Conservation (phyloP, 2,888 invertebrate species). For the Hartigia nigra region DNA sequence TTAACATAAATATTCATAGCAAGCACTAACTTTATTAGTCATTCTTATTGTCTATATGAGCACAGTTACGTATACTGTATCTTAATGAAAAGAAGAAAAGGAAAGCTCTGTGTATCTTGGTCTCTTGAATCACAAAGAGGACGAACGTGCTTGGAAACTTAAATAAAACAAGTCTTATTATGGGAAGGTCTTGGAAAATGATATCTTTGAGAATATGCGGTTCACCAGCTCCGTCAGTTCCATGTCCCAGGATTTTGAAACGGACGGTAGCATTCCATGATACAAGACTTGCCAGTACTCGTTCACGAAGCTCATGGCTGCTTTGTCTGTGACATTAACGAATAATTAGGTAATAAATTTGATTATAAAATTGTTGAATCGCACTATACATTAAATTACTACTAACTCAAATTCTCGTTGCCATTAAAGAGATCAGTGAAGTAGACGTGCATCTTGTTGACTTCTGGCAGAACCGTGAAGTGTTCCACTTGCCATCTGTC, state of each 20-base stretch:
- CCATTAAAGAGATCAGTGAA: slow-evolving; percentile 73
- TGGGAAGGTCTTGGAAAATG: slow-evolving; percentile 55
- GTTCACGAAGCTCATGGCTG: slow-evolving; percentile 70
- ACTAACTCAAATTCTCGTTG: slow-evolving; percentile 75
- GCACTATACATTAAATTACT: background rate
- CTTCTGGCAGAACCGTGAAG: slow-evolving; percentile 73
- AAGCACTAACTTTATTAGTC: background rate
- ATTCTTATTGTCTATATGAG: background rate
- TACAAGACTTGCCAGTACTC: slow-evolving; percentile 73
- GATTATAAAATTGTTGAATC: background rate
- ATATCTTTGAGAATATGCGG: slow-evolving; percentile 66
- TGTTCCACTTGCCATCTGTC: slow-evolving; percentile 64
- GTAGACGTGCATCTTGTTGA: slow-evolving; percentile 72
- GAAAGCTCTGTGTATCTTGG: background rate
- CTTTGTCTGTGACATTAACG: slow-evolving; percentile 64
- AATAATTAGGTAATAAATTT: background rate
- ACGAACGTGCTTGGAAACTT: background rate
- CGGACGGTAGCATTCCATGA: slow-evolving; percentile 69
- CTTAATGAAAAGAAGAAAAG: background rate
- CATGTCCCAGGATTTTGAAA: slow-evolving; percentile 70
- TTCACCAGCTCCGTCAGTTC: slow-evolving; percentile 69
- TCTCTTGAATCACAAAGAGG: background rate
- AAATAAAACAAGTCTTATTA: slow-evolving; percentile 29
- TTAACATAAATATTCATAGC: background rate
- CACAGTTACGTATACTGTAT: background rate